Conservation (phyloP, 2,888 invertebrate species). For the Ischnura elegans region DNA sequence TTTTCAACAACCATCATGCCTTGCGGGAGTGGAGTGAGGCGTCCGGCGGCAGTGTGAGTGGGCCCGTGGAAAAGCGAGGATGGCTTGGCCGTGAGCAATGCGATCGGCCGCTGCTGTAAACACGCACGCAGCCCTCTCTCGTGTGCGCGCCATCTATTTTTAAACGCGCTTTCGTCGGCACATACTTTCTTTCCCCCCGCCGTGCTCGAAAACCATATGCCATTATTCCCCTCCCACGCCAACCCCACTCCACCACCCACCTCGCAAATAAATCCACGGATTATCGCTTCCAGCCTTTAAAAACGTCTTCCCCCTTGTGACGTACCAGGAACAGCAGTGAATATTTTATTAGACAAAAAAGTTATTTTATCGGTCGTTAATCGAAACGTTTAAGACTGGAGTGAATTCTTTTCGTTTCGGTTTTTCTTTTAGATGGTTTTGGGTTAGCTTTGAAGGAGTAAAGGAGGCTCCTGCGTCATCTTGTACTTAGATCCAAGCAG, state of each 20-base stretch:
- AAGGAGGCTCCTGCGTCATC: not conserved
- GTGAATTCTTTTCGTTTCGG: no score
- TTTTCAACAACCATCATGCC: no score
- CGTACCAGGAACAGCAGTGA: not conserved
- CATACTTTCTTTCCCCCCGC: not conserved
- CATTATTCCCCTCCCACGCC: not conserved
- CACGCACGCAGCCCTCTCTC: not conserved
- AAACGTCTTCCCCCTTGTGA: not conserved
- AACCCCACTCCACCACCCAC: not conserved
- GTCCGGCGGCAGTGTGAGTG: no score
- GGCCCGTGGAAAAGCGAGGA: not conserved
- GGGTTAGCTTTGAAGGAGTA: not conserved
- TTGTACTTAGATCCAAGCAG: not conserved
- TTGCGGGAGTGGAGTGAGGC: no score
- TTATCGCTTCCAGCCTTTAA: not conserved
- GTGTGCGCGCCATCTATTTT: conserved; percentile 5
- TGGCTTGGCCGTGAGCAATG: not conserved
- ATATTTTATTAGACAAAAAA: not conserved
- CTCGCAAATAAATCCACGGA: not conserved
- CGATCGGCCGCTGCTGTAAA: conserved; percentile 7
- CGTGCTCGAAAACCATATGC: conserved; percentile 15
- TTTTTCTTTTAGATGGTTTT: not conserved
- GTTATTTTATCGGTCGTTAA: not conserved
- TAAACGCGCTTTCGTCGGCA: not conserved
- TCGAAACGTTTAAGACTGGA: not conserved